Conservation (phyloP, 1,140 invertebrate species). For the Gryon sp. region DNA sequence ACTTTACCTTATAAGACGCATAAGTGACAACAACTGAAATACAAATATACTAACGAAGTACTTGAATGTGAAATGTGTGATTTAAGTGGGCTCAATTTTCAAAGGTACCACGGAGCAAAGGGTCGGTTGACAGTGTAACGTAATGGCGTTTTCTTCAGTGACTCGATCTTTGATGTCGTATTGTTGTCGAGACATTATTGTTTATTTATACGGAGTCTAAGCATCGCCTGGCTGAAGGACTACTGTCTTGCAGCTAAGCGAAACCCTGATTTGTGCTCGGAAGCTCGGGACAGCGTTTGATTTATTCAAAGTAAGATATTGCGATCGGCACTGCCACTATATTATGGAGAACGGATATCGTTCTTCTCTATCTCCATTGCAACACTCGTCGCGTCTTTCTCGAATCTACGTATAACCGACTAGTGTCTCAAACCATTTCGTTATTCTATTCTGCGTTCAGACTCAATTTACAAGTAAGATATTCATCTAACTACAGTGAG, state of each 20-base stretch:
- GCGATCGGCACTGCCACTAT: conserved; percentile 67
- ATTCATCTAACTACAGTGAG: conserved; percentile 56
- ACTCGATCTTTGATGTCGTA: conserved; percentile 50
- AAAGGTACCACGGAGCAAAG: conserved; percentile 14
- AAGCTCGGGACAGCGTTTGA: conserved; percentile 65
- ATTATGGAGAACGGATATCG: conserved; percentile 63
- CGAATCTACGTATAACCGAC: conserved; percentile 19
- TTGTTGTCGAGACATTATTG: conserved; percentile 54
- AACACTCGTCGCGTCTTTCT: conserved; percentile 16
- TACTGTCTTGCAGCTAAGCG: conserved; percentile 38
- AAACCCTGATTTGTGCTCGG: conserved; percentile 60
- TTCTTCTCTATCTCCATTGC: conserved; percentile 33
- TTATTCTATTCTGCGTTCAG: conserved; percentile 54
- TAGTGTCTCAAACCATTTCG: conserved; percentile 18
- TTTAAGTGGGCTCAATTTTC: conserved; percentile 43
- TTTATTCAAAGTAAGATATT: conserved; percentile 72
- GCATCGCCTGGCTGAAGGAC: conserved; percentile 56
- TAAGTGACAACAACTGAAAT: conserved; percentile 21
- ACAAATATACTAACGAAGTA: conserved; percentile 47
- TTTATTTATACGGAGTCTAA: conserved; percentile 61
- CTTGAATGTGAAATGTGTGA: conserved; percentile 42
- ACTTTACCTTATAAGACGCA: conserved; percentile 37
- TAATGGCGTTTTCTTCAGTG: conserved; percentile 42
- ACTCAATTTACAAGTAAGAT: conserved; percentile 63
- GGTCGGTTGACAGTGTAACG: conserved; percentile 42